Conservation (phyloP, 2,888 invertebrate genomes). For the Catocala nupta region DNA sequence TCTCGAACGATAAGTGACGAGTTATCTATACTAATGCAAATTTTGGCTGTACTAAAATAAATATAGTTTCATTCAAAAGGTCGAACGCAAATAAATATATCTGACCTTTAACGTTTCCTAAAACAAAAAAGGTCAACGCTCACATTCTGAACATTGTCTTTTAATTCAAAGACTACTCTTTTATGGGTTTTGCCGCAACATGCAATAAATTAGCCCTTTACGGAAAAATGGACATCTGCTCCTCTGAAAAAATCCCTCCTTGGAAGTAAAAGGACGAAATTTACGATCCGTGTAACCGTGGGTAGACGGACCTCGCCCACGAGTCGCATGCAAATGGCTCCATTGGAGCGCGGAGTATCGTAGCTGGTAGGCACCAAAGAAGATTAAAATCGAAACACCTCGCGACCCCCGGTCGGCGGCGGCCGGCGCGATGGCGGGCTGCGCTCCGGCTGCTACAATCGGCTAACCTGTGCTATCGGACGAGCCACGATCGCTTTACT, state of each 20-base stretch:
- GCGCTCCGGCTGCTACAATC: slow-evolving; percentile 12
- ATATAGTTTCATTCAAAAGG: slow-evolving; percentile 35
- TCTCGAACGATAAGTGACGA: slow-evolving; percentile 23
- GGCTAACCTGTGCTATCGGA: slow-evolving; percentile 13
- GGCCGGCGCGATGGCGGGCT: not conserved
- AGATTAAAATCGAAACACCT: slow-evolving; percentile 78
- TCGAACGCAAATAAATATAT: slow-evolving; percentile 29
- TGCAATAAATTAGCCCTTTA: slow-evolving; percentile 83
- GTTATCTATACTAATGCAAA: slow-evolving; percentile 5
- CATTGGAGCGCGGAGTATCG: slow-evolving; percentile 75
- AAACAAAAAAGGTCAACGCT: slow-evolving; percentile 69
- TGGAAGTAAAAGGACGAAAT: slow-evolving; percentile 85
- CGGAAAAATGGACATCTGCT: slow-evolving; percentile 84
- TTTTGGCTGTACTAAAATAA: slow-evolving; percentile 11
- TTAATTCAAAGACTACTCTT: slow-evolving; percentile 74
- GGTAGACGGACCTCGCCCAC: slow-evolving; percentile 81
- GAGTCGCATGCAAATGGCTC: slow-evolving; percentile 84
- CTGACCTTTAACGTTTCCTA: slow-evolving; percentile 32
- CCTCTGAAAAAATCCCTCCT: slow-evolving; percentile 76
- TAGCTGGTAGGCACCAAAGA: slow-evolving; percentile 65
- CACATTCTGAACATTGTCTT: slow-evolving; percentile 70
- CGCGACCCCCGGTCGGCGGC: slow-evolving; percentile 54
- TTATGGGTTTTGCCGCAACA: slow-evolving; percentile 76
- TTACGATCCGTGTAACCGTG: slow-evolving; percentile 84
- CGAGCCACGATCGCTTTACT: slow-evolving; percentile 17